A percentile compares a stretch with the other conserved stretches of the same genome.
These are phyloP conservation scores for Glareola pratincola DNA, from an alignment of 2,113 vertebrate species.

Conservation along the genomic window DNA sequence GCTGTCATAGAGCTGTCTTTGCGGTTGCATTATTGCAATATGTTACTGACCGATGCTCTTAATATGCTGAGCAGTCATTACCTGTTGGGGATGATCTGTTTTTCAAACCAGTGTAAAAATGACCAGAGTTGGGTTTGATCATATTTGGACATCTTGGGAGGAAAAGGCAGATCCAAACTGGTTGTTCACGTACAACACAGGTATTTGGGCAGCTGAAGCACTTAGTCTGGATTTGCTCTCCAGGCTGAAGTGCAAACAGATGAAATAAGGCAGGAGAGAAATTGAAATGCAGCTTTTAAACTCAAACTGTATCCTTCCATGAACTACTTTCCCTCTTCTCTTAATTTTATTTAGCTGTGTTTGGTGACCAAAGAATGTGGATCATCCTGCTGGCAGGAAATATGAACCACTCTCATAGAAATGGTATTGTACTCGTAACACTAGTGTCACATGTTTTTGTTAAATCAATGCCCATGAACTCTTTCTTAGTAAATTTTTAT, in stretches of 20 bases:
- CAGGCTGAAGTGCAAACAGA: neutral
- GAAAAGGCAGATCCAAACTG: neutral
- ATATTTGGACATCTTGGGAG: neutral
- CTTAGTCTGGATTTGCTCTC: neutral
- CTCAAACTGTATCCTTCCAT: neutral
- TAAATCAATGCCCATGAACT: neutral
- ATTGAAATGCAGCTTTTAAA: neutral
- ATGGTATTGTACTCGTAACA: neutral
- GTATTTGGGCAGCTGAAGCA: neutral
- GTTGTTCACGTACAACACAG: neutral
- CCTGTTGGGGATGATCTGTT: neutral
- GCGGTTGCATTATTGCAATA: neutral
- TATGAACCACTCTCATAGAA: neutral
- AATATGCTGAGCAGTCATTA: neutral
- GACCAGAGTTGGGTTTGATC: neutral
- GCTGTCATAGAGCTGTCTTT: neutral
- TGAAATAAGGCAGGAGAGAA: neutral
- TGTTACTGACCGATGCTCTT: neutral
- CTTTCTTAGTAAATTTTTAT: neutral
- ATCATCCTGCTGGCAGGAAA: neutral
- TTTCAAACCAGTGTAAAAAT: neutral
- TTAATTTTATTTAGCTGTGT: neutral
- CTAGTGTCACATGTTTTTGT: neutral
- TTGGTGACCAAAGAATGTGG: neutral
- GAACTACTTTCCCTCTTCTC: neutral